Evolutionary conservation across 2,113 vertebrate species (phyloP).

Genomic region (Blennius ocellaris): DNA sequence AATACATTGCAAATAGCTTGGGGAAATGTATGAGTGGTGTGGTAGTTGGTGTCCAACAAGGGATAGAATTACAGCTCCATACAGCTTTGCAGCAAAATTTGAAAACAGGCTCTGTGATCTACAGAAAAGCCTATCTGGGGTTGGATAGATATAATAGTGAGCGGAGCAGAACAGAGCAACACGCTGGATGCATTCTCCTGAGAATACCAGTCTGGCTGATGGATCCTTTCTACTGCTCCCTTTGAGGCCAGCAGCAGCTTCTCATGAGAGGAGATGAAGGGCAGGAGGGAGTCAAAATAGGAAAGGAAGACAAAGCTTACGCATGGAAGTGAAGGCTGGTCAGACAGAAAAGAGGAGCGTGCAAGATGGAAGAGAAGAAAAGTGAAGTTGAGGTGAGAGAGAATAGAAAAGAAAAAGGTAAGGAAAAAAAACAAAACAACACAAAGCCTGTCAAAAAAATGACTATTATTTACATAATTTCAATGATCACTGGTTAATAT

Average conservation of each 20-base stretch:
- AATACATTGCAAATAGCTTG: slow-evolving; percentile 33
- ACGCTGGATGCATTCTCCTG: slow-evolving; percentile 60
- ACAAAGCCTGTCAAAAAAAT: slow-evolving; percentile 41
- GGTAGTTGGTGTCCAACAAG: slow-evolving; percentile 56
- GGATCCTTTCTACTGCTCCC: slow-evolving; percentile 70
- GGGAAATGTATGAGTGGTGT: slow-evolving; percentile 28
- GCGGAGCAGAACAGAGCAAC: slow-evolving; percentile 67
- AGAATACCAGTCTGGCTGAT: slow-evolving; percentile 73
- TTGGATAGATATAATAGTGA: slow-evolving; percentile 71
- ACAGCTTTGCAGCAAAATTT: slow-evolving; percentile 55
- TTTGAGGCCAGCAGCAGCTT: slow-evolving; percentile 55
- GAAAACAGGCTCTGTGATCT: slow-evolving; percentile 69
- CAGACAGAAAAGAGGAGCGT: slow-evolving; percentile 17
- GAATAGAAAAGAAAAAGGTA: too few species aligned
- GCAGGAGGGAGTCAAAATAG: slow-evolving; percentile 50
- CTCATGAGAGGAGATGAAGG: slow-evolving; percentile 71
- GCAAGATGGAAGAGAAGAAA: slow-evolving; percentile 31
- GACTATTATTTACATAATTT: slow-evolving; percentile 58
- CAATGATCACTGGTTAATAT: slow-evolving; percentile 36
- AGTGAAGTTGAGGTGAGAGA: slow-evolving; percentile 28
- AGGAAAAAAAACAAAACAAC: slow-evolving; percentile 15
- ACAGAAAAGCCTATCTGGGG: slow-evolving; percentile 70
- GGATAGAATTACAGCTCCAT: slow-evolving; percentile 51
- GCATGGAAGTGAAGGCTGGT: slow-evolving; percentile 57
- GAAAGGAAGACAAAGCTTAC: slow-evolving; percentile 48